Evolutionary conservation across 1,140 invertebrate species (phyloP), one percentile per base, ranked within the genome.

Genomic region (Aporrectodea caliginosa): DNA sequence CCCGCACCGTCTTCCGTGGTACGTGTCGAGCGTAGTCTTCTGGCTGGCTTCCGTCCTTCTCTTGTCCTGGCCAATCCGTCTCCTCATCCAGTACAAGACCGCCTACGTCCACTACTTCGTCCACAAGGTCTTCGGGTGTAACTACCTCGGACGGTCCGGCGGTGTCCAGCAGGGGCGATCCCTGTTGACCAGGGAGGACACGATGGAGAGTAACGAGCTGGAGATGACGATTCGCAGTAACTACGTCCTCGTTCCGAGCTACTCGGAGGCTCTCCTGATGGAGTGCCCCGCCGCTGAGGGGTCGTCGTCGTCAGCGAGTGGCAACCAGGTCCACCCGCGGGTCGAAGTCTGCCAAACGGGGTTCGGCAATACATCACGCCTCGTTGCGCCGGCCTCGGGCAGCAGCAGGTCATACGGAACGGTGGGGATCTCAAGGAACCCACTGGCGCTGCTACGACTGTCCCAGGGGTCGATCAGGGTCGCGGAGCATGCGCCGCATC

Each of bases 11-110:
- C 86, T 91, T 85, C 89, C 91, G 79, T 93, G 91, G 91, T 92
- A 92, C 86, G 90, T 90, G 1, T 87, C 84, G 29, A 87, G 86
- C 77, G 73, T 81, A 72, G 84, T 92, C 69, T 95, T 94, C 88
- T 95, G 94, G 93, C 89, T 92, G 22, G 89, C 91, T 16, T 94
- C 92, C 73, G 91, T 92, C 81, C 88, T 94, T n/a, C 88, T 95
- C 30, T 90, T 95, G 1, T 94, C 93, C 14, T 96, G 94, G 94
- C 94, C 94, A 31, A 89, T 95, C 72, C 88, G 94, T 69, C 91
- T 95, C 75, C 89, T 94, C 35, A 93, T 94, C 81, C 93, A 95
- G 85, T 94, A 92, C 88, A 94, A 94, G 86, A 95, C 94, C 16
- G 93, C 93, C 32, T 93, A 94, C 84, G 92, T 93, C 34, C 92